Evolutionary conservation across 2,113 vertebrate species (phyloP), one percentile per base, ranked within the genome.

Genomic region (Hypomesus transpacificus): DNA sequence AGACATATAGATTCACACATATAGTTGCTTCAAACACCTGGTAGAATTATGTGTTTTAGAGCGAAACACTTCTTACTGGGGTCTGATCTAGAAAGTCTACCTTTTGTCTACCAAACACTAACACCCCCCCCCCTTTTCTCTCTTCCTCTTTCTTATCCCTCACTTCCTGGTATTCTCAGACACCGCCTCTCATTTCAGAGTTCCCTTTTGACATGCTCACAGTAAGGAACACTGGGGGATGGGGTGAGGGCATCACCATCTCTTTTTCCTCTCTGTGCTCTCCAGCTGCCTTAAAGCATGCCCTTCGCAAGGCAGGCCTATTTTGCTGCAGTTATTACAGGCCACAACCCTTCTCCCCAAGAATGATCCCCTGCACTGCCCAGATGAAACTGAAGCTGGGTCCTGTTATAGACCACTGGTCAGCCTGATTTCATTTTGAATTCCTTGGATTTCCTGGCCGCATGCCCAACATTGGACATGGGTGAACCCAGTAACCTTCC

Each of bases 341-440:
- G 83, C 74, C 78, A 85, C 87, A 88, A 89, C 82, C 75, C 70
- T 20, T 86, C 82, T 87, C 87, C 88, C 87, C 89, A 79, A 74
- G 86, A 89, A 90, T 90, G 87, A 87, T 88, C 87, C 87, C 82
- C 81, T 22, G 77, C 71, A 56, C 72, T 66, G 50, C 76, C 67
- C 26, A 65, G 81, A 71, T 87, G 89, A 85, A 88, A 90, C 84
- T 70, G 69, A 68, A 90, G 73, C 80, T 74, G 75, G 69, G 69
- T 84, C 89, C 88, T 81, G 87, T 89, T 90, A 86, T 90, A 90
- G 89, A 85, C 76, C 84, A 82, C 84, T 66, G 85, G 88, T 89
- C 88, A 90, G 87, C 39, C 39, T 46, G 39, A 46, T 46, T 46
- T 46, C 39, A 46, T 46, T 46, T 46, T 5, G 39, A 46, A 46